These are phyloP conservation scores for Enchytraeus crypticus DNA, from an alignment of 2,888 invertebrate species.

Conservation along the genomic window DNA sequence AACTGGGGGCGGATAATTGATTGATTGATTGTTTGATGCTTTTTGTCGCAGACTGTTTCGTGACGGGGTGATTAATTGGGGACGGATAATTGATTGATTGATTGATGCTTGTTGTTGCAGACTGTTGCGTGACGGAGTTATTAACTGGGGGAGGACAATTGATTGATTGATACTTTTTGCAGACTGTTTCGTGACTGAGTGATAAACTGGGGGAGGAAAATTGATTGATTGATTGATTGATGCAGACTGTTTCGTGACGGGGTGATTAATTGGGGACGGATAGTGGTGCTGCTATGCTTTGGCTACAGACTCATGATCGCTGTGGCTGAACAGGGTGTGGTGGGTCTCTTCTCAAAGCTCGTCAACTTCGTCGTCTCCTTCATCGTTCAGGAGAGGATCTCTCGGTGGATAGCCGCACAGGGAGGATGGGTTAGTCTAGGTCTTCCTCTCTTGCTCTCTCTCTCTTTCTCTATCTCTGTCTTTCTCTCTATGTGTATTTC, in stretches of 20 bases:
- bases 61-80: slow-evolving; percentile 5
- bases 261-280: slow-evolving; percentile 11
- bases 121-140: no score
- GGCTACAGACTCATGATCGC: slow-evolving; percentile 8
- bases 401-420: slow-evolving; percentile 9
- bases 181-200: no score
- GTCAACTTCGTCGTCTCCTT: slow-evolving; percentile 5
- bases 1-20: no score
- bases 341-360: not conserved
- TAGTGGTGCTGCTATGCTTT: slow-evolving; percentile 7
- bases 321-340: slow-evolving; percentile 3
- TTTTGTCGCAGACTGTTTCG: slow-evolving; percentile 2
- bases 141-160: no score
- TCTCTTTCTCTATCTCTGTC: no score
- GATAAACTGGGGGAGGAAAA: no score
- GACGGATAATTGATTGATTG: no score
- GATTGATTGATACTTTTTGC: no score
- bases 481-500: no score
- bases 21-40: not conserved
- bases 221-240: not conserved
- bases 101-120: no score
- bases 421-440: slow-evolving; percentile 11
- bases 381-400: slow-evolving; percentile 6
- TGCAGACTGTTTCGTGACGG: slow-evolving; percentile 10
- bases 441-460: no score